phyloP scores from a whole-genome alignment of 2,113 vertebrate species.

The Pyxicephalus adspersus region DNA sequence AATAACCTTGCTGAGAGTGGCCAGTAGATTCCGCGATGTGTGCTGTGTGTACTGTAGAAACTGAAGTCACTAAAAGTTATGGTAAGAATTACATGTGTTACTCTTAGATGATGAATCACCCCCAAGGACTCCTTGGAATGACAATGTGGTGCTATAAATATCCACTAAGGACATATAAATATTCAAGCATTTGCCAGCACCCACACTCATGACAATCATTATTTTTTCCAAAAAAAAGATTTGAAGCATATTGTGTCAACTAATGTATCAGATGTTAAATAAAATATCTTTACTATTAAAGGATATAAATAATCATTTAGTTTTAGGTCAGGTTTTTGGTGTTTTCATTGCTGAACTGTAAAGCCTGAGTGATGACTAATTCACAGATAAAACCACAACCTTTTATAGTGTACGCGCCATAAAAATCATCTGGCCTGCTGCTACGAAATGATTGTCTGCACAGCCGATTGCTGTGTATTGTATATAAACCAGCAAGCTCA shows the following conservation, averaged over 20 bases:
- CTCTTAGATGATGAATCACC: conserved; percentile 39
- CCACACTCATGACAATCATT: conserved; percentile 37
- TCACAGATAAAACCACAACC: background rate
- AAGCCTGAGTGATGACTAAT: background rate
- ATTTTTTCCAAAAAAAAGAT: conserved; percentile 33
- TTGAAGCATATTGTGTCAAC: background rate
- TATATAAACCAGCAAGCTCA: conserved; percentile 2
- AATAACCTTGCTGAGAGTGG: too few species aligned
- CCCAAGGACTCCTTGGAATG: conserved; percentile 42
- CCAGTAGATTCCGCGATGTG: background rate
- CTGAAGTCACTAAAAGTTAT: conserved; percentile 13
- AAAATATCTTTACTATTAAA: background rate
- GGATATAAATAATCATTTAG: background rate
- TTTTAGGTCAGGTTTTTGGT: background rate
- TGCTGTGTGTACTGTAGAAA: conserved; percentile 1
- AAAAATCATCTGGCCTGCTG: background rate
- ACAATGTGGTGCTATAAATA: conserved; percentile 40
- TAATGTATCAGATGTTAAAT: background rate
- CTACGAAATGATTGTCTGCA: background rate
- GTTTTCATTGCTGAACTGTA: background rate
- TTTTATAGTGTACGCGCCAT: background rate
- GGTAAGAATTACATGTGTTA: conserved; percentile 27
- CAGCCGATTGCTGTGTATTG: background rate
- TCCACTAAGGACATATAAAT: conserved; percentile 26
- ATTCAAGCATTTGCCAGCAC: conserved; percentile 27